phyloP scores from a whole-genome alignment of 2,797 vertebrate genomes.

The Anabacerthia variegaticeps region DNA sequence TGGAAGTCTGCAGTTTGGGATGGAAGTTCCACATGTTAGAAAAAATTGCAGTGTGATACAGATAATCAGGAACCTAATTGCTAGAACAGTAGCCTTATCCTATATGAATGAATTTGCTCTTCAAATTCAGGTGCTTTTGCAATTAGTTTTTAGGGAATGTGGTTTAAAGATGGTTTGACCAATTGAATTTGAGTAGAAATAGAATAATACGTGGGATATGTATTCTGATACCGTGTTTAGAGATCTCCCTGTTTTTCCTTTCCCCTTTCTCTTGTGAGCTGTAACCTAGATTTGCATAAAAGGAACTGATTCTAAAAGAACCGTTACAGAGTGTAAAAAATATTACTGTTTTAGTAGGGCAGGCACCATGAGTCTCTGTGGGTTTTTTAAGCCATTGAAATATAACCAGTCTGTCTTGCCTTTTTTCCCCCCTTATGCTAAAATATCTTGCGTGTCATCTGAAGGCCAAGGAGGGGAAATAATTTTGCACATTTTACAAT shows the following conservation, averaged over 20 bases:
- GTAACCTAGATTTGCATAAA: conserved; percentile 58
- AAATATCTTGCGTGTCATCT: not conserved
- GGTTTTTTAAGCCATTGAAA: not conserved
- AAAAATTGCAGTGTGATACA: not conserved
- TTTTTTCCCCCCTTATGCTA: not conserved
- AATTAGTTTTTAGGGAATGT: not conserved
- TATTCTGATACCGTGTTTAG: not conserved
- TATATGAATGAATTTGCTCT: not conserved
- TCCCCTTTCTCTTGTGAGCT: conserved; percentile 34
- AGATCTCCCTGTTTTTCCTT: not conserved
- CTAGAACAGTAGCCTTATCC: not conserved
- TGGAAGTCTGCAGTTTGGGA: not conserved
- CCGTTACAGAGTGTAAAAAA: conserved; percentile 27
- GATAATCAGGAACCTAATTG: not conserved
- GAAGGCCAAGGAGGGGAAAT: not conserved
- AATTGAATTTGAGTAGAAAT: not conserved
- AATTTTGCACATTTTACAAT: not conserved
- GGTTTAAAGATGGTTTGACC: not conserved
- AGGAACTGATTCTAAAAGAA: conserved; percentile 58
- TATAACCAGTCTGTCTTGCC: not conserved
- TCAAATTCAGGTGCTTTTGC: not conserved
- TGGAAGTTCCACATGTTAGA: not conserved
- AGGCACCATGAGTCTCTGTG: not conserved
- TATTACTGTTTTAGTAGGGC: not conserved
- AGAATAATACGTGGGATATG: not conserved